Conservation (phyloP, 1,140 invertebrate genomes). For the Mycetomoellerius zeteki region DNA sequence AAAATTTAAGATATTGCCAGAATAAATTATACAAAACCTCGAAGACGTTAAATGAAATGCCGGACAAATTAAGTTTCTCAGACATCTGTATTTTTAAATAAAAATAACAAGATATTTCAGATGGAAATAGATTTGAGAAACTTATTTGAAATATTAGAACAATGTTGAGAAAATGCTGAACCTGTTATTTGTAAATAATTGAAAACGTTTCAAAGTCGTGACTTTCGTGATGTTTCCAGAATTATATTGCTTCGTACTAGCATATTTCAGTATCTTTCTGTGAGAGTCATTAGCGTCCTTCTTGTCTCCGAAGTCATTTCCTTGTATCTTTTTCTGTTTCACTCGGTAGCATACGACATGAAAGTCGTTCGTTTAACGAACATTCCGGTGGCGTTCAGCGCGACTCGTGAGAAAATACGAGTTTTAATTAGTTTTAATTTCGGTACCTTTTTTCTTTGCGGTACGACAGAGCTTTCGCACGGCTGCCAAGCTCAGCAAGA, state of each 20-base stretch:
- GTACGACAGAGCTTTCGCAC: conserved; percentile 48
- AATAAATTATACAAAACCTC: background rate
- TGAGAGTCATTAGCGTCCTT: conserved; percentile 12
- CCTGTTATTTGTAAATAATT: background rate
- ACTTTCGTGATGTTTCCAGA: background rate
- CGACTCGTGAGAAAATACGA: conserved; percentile 49
- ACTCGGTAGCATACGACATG: background rate
- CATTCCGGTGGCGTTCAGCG: conserved; percentile 27
- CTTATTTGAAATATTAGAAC: background rate
- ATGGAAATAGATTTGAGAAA: background rate
- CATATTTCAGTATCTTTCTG: conserved; percentile 12
- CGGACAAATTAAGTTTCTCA: background rate
- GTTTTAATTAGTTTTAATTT: conserved; percentile 72
- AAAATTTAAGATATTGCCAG: background rate
- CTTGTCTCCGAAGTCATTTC: background rate
- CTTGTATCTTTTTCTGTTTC: background rate
- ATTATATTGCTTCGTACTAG: conserved; percentile 15
- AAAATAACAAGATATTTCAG: background rate
- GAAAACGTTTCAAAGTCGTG: background rate
- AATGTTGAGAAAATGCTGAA: background rate
- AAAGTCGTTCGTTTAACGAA: conserved; percentile 60
- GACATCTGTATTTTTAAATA: background rate
- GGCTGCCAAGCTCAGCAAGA: conserved; percentile 38
- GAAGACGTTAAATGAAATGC: background rate
- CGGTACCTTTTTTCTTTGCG: conserved; percentile 22